Base-by-base conservation (phyloP, 1,140 invertebrate genomes). In the Ruditapes philippinarum region DNA sequence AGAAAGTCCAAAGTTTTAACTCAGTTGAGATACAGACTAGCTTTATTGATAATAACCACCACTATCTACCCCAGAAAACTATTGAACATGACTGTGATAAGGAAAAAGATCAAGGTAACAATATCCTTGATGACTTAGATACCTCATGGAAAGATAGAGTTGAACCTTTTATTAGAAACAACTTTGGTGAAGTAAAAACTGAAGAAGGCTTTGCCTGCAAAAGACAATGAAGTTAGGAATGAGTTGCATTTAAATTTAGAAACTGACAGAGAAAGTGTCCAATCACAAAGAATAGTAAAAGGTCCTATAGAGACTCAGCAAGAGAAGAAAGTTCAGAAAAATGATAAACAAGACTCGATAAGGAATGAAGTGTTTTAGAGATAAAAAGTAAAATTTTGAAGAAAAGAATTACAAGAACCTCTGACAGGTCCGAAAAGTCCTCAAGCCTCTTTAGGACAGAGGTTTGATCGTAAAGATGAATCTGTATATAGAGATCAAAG, bases 91-190 rank as follows among this genome's bases (percentile, higher is more conserved):
- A 42, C 1, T 25, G 17, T 65, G n/a, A 40, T 28, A 60, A 65
- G 12, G 3, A 9, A 60, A 28, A 57, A 25, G 36, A 42, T 11
- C 19, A 81, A 14, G 78, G 38, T 36, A 25, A 38, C 22, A 51
- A 79, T 54, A 81, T 81, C 12, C 38, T 81, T 42, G 79, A 81
- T 40, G 79, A 81, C 19, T 14, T 81, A 12, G 79, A 81, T 31
- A 42, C 57, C 33, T 81, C 79, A 33, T 81, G 79, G 79, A 81
- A 65, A 65, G 79, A 81, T 65, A 54, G 79, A 62, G 54, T 81
- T 42, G 33, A 57, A 60, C 79, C 79, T 25, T 81, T 81, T 60
- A 65, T 81, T 0, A n/a, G 25, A 28, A 81, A 65, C 42, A 42
- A 81, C 22, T 62, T 78, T 78, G 45, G 25, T 45, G 42, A 76